Conservation (phyloP, 1,140 invertebrate genomes). For the Chironomus tepperi region DNA sequence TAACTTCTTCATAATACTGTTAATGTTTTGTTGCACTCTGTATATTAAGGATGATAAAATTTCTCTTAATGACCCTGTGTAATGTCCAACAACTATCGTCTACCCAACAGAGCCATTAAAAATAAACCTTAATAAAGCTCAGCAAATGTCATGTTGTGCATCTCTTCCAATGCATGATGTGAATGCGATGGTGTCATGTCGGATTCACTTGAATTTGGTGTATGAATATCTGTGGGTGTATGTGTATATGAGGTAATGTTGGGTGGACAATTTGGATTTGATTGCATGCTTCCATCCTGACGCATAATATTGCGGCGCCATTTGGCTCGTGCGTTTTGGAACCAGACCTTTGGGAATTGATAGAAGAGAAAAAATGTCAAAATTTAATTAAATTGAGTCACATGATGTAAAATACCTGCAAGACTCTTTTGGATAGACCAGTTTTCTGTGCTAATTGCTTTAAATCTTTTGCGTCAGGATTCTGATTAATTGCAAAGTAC, state of each 20-base stretch:
- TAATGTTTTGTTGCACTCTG: too few relatives aligned
- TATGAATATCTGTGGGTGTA: slow-evolving; percentile 25
- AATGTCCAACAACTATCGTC: not conserved
- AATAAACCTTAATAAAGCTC: slow-evolving; percentile 26
- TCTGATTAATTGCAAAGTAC: slow-evolving; percentile 95
- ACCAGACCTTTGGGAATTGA: slow-evolving; percentile 75
- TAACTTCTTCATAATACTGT: too few relatives aligned
- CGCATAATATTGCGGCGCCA: slow-evolving; percentile 80
- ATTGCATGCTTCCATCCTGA: slow-evolving; percentile 50
- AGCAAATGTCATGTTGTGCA: slow-evolving; percentile 27
- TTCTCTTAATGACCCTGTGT: not conserved
- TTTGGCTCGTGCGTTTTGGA: slow-evolving; percentile 95
- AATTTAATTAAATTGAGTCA: too few relatives aligned
- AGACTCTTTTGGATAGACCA: slow-evolving; percentile 88
- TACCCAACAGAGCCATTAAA: not conserved
- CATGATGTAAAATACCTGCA: slow-evolving; percentile 61
- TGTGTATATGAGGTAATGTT: slow-evolving; percentile 19
- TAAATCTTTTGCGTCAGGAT: slow-evolving; percentile 92
- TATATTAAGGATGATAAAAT: too few relatives aligned
- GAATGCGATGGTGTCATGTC: slow-evolving; percentile 27
- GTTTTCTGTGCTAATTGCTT: slow-evolving; percentile 94
- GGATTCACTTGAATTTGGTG: slow-evolving; percentile 19
- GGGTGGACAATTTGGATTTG: slow-evolving; percentile 29
- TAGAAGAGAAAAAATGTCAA: too few relatives aligned
- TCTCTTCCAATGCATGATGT: slow-evolving; percentile 26